Conservation (phyloP, 2,797 vertebrate genomes). For the Coregonus sp. region DNA sequence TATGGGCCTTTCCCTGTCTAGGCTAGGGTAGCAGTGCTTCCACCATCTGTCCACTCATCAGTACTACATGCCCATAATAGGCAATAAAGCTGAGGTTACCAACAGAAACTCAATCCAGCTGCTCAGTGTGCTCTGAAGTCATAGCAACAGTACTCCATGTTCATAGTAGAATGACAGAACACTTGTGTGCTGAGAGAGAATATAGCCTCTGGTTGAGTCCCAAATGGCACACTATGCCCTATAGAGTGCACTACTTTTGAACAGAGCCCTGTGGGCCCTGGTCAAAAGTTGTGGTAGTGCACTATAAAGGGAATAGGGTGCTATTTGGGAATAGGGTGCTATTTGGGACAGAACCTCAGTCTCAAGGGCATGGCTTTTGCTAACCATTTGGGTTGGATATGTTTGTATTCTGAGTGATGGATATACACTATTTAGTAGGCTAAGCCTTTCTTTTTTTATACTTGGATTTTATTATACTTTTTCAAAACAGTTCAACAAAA, state of each 20-base stretch:
- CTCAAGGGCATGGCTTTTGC: background rate
- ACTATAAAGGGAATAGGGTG: background rate
- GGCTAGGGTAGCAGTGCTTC: slow-evolving; percentile 41
- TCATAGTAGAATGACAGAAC: background rate
- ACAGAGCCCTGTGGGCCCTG: too few species aligned
- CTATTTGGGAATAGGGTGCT: background rate
- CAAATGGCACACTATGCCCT: background rate
- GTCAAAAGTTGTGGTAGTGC: too few species aligned
- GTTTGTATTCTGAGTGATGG: background rate
- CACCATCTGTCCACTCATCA: slow-evolving; percentile 42
- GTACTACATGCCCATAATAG: slow-evolving; percentile 62
- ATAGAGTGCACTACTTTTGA: background rate
- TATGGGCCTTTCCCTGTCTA: too few species aligned
- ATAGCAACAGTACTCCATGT: background rate
- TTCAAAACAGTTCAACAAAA: too few species aligned
- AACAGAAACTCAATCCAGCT: slow-evolving; percentile 19
- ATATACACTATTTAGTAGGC: background rate
- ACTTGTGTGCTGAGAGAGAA: background rate
- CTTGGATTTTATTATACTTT: too few species aligned
- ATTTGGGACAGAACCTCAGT: background rate
- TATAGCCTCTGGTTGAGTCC: background rate
- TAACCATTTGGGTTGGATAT: background rate
- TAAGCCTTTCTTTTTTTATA: too few species aligned
- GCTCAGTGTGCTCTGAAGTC: slow-evolving; percentile 12
- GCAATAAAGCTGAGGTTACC: slow-evolving; percentile 38